Base-by-base conservation (phyloP, 2,888 invertebrate genomes). In the Andrena hattorfiana region DNA sequence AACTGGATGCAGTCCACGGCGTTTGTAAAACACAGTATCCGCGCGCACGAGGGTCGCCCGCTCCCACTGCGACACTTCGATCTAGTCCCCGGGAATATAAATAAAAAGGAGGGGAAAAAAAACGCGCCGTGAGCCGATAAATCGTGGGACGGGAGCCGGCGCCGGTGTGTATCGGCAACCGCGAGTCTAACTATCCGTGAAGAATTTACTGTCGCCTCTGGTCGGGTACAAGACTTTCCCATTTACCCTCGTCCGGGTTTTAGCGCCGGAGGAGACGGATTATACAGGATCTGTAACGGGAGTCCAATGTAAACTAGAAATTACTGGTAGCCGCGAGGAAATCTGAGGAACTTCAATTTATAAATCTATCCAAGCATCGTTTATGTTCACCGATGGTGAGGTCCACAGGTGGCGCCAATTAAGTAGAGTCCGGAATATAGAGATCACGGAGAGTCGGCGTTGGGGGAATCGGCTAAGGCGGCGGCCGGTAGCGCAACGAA, bases 11-110 rank as follows among this genome's bases (percentile, higher is more conserved):
- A 42, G 54, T 62, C 49, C 48, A 72, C 48, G 75, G 81, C 85
- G 83, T 86, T 90, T 88, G 87, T 87, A 90, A 90, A 90, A 90
- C 88, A 87, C 83, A 48, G 83, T 77, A 76, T 83, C 84, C 85
- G 79, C 82, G 83, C 86, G 56, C 85, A 68, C 85, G 85, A 83
- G 89, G 87, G 89, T 76, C 49, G 68, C 32, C 23, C 20, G 73
- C 56, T 75, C 84, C 84, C 84, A 79, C 28, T 82, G 79, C 75
- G 82, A 72, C 74, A 70, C 75, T 72, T 67, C 49, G 67, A 60
- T 28, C 48, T 56, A n/a, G n/a, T 62, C 75, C 54, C 73, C 26
- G 73, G 62, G 23, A 70, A 84, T 77, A 84, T 81, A 84, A 82
- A 85, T 85, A 90, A 85, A 89, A 86, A 82, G 88, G 86, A 86